These are phyloP conservation scores for Gadopsis marmoratus DNA, from an alignment of 2,797 vertebrate genomes.

Conservation along the genomic window DNA sequence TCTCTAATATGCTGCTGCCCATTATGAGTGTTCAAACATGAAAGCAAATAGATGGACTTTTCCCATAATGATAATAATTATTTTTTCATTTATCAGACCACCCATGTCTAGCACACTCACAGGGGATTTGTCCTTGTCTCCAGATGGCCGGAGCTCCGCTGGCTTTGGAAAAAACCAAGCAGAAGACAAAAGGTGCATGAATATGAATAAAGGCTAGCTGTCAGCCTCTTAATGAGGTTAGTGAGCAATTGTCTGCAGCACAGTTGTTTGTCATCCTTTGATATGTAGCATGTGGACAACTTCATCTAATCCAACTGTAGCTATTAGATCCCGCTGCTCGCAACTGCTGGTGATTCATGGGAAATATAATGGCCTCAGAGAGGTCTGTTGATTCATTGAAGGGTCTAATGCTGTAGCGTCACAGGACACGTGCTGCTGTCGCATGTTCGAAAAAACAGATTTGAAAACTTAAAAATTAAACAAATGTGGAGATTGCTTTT, in stretches of 20 bases:
- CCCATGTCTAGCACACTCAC: neutral
- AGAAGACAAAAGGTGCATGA: conserved; percentile 64
- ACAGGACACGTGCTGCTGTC: neutral
- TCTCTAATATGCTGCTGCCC: conserved; percentile 36
- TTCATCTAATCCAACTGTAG: conserved; percentile 67
- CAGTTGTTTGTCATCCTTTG: conserved; percentile 72
- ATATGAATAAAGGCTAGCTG: conserved; percentile 77
- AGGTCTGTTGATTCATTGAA: conserved; percentile 51
- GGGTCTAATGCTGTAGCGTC: conserved; percentile 5
- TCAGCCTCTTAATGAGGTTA: conserved; percentile 75
- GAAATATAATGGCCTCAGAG: conserved; percentile 51
- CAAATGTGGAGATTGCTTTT: neutral
- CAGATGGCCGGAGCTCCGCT: conserved; percentile 29
- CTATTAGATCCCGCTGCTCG: conserved; percentile 57
- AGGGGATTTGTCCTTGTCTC: neutral
- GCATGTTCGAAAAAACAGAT: neutral
- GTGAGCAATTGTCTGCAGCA: conserved; percentile 72
- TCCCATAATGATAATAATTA: conserved; percentile 17
- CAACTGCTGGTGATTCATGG: conserved; percentile 59
- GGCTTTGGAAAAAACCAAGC: conserved; percentile 54
- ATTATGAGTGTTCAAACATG: conserved; percentile 34
- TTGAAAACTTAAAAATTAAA: neutral
- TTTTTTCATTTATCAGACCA: conserved; percentile 26
- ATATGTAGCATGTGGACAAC: conserved; percentile 71
- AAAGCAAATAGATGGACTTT: conserved; percentile 30